Evolutionary conservation across 2,113 vertebrate species (phyloP).

Genomic region (Pseudorhombus dupliciocellatus): DNA sequence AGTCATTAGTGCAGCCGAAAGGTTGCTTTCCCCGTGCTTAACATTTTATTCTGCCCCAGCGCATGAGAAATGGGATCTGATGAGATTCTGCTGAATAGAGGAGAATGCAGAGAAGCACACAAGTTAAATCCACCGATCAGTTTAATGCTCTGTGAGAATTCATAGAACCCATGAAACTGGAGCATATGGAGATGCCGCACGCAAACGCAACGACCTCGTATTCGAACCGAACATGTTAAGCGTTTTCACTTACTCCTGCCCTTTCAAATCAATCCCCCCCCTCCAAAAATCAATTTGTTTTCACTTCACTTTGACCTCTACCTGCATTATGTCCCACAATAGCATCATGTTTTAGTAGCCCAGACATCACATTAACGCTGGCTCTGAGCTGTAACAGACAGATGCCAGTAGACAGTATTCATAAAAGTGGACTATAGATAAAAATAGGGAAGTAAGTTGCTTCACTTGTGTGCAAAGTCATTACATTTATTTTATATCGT

Average conservation of each 20-base stretch:
- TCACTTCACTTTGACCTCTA: not conserved
- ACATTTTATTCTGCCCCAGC: slow-evolving; percentile 21
- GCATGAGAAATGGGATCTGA: slow-evolving; percentile 3
- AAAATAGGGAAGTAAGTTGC: not conserved
- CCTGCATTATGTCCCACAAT: not conserved
- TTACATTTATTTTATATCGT: too few relatives aligned
- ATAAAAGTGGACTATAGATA: too few relatives aligned
- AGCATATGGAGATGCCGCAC: not conserved
- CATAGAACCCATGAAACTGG: not conserved
- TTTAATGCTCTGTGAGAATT: not conserved
- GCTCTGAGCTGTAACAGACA: not conserved
- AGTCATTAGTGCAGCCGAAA: slow-evolving; percentile 12
- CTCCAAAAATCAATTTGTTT: slow-evolving; percentile 1
- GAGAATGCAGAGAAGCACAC: not conserved
- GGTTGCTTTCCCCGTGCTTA: slow-evolving; percentile 12
- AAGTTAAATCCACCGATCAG: not conserved
- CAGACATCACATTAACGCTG: not conserved
- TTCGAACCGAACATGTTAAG: not conserved
- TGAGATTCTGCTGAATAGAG: slow-evolving; percentile 12
- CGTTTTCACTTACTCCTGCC: not conserved
- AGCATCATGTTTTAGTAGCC: not conserved
- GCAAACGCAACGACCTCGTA: not conserved
- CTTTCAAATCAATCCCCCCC: not conserved
- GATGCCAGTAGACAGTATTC: not conserved
- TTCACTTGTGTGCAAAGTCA: not conserved